Evolutionary conservation across 2,888 invertebrate genomes (phyloP), one percentile per base, ranked within the genome.

Genomic region (Noctua pronuba): DNA sequence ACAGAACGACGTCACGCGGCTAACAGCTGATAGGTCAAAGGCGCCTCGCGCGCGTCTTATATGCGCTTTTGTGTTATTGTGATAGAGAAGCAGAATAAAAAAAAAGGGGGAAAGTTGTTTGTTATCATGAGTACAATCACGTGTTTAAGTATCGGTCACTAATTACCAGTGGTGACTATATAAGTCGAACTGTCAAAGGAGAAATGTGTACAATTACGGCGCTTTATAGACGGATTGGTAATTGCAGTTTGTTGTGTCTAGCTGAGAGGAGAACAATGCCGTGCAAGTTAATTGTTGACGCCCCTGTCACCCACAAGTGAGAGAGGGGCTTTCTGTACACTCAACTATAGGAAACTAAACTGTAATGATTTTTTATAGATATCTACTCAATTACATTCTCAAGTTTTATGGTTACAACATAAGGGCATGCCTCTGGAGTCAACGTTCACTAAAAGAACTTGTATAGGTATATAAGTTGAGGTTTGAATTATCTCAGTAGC

Each of bases 241-340:
- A 64, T 76, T 82, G 31, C 82, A 62, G 77, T 82, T 82, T 82
- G 46, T 81, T 73, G 46, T 82, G 52, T 5, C 44, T 62, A 16
- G 82, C 75, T 24, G 24, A 60, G 52, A 74, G 82, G 44, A 38
- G 77, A 35, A 75, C 52, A 82, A 64, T 82, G 35, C 62, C 44
- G 76, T 62, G 24, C 52, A 44, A 11, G 35, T 35, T 7, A 52
- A 52, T 41, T 62, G 28, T 38, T 38, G 38, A 83, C 78, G 41
- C 18, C n/a, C 49, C 35, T 79, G 65, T 44, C 64, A 49, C 24
- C 55, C n/a, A 64, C 77, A 21, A 46, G 44, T 38, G 28, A 21
- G 4, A 31, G 55, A 31, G 18, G 24, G 49, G 35, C 52, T 55
- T 65, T 31, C n/a, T 46, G 38, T 55, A 31, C 41, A 60, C 21